Evolutionary conservation across 1,140 invertebrate species (phyloP), one percentile per base, ranked within the genome.

Genomic region (Onthophagus taurus): DNA sequence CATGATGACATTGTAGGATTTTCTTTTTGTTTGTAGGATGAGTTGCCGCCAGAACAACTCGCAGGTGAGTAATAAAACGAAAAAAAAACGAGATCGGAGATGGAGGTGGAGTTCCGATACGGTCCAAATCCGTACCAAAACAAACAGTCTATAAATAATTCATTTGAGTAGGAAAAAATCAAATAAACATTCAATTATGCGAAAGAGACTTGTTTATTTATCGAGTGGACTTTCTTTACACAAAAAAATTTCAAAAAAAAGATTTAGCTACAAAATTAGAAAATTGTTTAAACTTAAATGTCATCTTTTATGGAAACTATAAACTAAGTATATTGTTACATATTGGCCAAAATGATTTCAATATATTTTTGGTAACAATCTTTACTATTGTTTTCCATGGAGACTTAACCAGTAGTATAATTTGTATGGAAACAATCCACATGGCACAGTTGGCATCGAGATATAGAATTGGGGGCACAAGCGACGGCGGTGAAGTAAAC

Each of bases 11-110:
- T 11, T 29, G 6, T 26, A 26, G n/a, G 6, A n/a, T 26, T 26
- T 3, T 11, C 14, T 7, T 2, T 37, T 47, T 23, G 36, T 42
- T 59, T 61, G 37, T 47, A 63, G 60, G 60, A 63, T 57, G 60
- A 63, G 50, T 54, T 63, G 30, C 60, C 60, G 18, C 57, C 60
- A 53, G 60, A 63, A 56, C 60, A 63, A 51, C 52, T 63, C 33
- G 60, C 60, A 37, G 60, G 60, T 63, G 54, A 61, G 60, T 57
- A 33, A 39, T 36, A 20, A 19, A 4, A 19, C 11, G 19, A 34
- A 3, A 34, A 12, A 34, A 34, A 34, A 34, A n/a, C n/a, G n/a
- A n/a, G n/a, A n/a, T n/a, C n/a, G n/a, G n/a, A n/a, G n/a, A n/a
- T n/a, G n/a, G n/a, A n/a, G n/a, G n/a, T n/a, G n/a, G n/a, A n/a